A percentile compares a stretch with the other conserved stretches of the same genome.
Evolutionary conservation across 2,888 invertebrate species (phyloP).

Genomic region (Diachrysia chrysitis): DNA sequence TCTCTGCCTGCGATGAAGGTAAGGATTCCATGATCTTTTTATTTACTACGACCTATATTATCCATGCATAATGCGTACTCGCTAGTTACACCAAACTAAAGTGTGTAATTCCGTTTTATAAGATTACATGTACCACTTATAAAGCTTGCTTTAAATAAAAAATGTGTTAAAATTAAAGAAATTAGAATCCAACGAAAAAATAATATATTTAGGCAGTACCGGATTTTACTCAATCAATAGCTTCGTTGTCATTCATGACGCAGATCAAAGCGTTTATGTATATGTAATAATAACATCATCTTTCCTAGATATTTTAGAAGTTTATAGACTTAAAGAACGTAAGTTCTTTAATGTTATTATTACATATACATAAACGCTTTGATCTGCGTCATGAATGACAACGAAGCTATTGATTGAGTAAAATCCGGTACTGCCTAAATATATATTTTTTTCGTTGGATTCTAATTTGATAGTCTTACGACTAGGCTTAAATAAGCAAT

Average conservation of each 20-base stretch:
- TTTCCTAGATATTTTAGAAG: neutral
- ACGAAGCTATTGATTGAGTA: neutral
- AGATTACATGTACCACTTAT: no score
- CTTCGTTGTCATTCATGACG: neutral
- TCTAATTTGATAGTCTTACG: no score
- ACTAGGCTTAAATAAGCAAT: no score
- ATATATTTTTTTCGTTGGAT: neutral
- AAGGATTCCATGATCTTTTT: conserved; percentile 17
- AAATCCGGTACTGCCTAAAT: neutral
- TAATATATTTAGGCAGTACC: neutral
- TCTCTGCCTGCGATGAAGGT: conserved; percentile 33
- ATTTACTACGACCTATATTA: no score
- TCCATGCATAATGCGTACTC: no score
- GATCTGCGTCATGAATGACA: neutral
- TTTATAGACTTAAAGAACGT: no score
- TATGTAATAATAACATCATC: neutral
- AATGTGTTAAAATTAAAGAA: no score
- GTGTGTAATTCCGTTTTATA: no score
- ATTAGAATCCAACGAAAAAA: neutral
- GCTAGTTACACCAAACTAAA: no score
- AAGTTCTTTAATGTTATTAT: neutral
- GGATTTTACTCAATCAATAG: neutral
- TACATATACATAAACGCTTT: neutral
- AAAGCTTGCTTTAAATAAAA: no score
- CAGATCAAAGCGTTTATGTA: neutral